Evolutionary conservation across 2,113 vertebrate genomes (phyloP), one percentile per base, ranked within the genome.

Genomic region (Thomomys bottae): DNA sequence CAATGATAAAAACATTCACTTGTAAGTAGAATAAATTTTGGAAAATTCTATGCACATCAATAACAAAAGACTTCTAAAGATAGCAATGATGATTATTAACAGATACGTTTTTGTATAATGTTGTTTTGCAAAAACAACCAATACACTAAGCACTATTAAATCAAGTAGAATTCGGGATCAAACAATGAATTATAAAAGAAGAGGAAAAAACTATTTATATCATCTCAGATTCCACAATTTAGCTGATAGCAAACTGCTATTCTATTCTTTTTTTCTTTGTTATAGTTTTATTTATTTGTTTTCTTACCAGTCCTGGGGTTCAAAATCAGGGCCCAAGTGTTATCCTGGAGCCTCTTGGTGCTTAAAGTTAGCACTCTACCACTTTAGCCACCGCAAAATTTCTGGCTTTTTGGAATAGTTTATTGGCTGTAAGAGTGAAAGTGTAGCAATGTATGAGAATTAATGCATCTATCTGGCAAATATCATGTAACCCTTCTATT

Each of bases 171-270:
- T 87, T 1, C 1, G 61, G 54, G 26, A 67, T 15, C 64, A n/a
- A 78, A 20, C 7, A 57, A 5, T 32, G 18, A 28, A 32, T 91
- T 57, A 18, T n/a, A 89, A 49, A 10, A 75, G 7, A 87, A 32
- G 30, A 79, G 59, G 3, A 79, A 82, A 81, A 49, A 54, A 72
- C 21, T 11, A 76, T 68, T 89, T 49, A 76, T 42, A 81, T 12
- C 20, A 72, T 84, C 84, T 93, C 30, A 3, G 24, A 63, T 67
- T 87, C n/a, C 36, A 80, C 21, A 71, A 40, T 92, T 91, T 66
- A 83, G 49, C 71, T 66, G 83, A 11, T 45, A 45, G 11, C 45
- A 45, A 45, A 11, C 45, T 45, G 45, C 45, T 45, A 45, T 8
- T 45, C 45, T 45, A 6, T 45, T 45, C 11, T 11, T 45, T 45